These are phyloP conservation scores for Discoglossus pictus DNA, from an alignment of 2,797 vertebrate species.

Conservation along the genomic window DNA sequence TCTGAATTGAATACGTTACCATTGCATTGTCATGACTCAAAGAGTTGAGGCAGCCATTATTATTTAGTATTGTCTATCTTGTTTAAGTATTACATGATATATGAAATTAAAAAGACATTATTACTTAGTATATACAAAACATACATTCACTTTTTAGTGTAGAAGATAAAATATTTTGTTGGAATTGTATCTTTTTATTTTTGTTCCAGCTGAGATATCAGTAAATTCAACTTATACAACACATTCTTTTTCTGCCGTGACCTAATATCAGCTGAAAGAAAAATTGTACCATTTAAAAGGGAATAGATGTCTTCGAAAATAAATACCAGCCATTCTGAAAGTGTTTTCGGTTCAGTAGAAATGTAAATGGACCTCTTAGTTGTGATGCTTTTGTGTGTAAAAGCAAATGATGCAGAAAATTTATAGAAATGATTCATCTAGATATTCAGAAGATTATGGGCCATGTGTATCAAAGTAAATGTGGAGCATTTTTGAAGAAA, in stretches of 20 bases:
- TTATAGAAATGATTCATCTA: conserved; percentile 27
- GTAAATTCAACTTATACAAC: too few relatives aligned
- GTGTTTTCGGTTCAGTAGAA: conserved; percentile 22
- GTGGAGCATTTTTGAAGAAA: background rate
- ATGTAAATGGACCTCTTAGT: conserved; percentile 15
- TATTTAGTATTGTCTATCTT: conserved; percentile 21
- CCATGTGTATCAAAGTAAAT: conserved; percentile 20
- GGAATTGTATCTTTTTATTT: too few relatives aligned
- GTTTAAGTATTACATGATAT: too few relatives aligned
- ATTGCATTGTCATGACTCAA: conserved; percentile 31
- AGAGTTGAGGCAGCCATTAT: too few relatives aligned
- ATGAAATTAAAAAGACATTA: too few relatives aligned
- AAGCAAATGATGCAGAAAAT: conserved; percentile 35
- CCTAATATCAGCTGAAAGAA: conserved; percentile 18
- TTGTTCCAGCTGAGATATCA: too few relatives aligned
- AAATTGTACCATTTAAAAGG: background rate
- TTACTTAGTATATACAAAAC: too few relatives aligned
- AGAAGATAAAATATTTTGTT: too few relatives aligned
- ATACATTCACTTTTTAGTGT: too few relatives aligned
- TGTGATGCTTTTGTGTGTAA: conserved; percentile 22
- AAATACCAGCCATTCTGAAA: conserved; percentile 35
- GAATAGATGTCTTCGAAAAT: conserved; percentile 14
- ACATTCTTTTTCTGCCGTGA: conserved; percentile 17
- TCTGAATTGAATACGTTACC: conserved; percentile 43
- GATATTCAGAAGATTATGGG: conserved; percentile 6